These are phyloP conservation scores for Operophtera brumata DNA, from an alignment of 2,888 invertebrate genomes.

Conservation along the genomic window DNA sequence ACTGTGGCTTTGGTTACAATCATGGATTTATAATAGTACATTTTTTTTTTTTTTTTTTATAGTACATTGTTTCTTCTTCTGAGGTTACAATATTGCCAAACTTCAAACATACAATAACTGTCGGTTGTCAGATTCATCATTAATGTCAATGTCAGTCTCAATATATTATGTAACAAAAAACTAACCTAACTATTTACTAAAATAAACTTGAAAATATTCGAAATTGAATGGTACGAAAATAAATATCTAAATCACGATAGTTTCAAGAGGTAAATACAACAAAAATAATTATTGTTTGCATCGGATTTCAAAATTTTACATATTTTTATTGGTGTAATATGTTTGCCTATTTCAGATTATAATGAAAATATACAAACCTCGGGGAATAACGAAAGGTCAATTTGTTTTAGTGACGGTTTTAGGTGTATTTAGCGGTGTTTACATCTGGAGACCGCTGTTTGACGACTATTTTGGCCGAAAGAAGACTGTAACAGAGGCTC, in stretches of 20 bases:
- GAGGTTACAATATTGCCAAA: too few species aligned
- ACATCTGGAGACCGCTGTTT: conserved; percentile 77
- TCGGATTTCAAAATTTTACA: neutral
- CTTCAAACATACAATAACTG: too few species aligned
- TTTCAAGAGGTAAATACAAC: neutral
- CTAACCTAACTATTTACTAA: neutral
- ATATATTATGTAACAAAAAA: neutral
- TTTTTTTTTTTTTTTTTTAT: too few species aligned
- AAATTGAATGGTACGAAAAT: neutral
- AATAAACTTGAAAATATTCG: too few species aligned
- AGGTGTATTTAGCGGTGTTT: conserved; percentile 71
- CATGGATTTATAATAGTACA: too few species aligned
- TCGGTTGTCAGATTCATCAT: too few species aligned
- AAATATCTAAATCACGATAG: neutral
- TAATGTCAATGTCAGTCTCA: neutral
- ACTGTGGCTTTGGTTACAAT: too few species aligned
- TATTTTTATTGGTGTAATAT: conserved; percentile 1
- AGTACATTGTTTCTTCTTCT: too few species aligned
- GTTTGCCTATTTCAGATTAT: conserved; percentile 30
- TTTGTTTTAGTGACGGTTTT: conserved; percentile 61
- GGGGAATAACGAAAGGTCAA: conserved; percentile 62
- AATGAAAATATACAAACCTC: conserved; percentile 71
- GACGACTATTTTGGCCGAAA: conserved; percentile 50
- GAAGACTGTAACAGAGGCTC: conserved; percentile 29
- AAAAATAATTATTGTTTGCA: neutral